Base-by-base conservation (phyloP, 1,140 invertebrate genomes). In the Hypothenemus hampei region DNA sequence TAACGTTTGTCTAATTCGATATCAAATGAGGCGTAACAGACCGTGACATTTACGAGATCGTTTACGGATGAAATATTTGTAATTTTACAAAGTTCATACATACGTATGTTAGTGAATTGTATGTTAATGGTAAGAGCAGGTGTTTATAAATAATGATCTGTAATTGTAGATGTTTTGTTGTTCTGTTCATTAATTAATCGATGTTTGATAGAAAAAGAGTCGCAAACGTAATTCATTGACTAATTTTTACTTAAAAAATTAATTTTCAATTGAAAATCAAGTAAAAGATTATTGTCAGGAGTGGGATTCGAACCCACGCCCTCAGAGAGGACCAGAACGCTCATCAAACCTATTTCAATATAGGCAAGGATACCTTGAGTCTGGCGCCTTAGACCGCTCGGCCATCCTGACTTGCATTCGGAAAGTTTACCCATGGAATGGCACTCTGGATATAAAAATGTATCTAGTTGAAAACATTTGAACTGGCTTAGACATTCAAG, bases 221-320 rank as follows among this genome's bases (percentile, higher is more conserved):
- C n/a, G n/a, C n/a, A n/a, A n/a, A n/a, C n/a, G n/a, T n/a, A n/a
- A n/a, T n/a, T n/a, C n/a, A n/a, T n/a, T n/a, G n/a, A n/a, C n/a
- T n/a, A n/a, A n/a, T n/a, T n/a, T n/a, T n/a, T 31, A 13, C 26
- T 1, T 31, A 31, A 31, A 3, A 31, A 31, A 2, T 1, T 31
- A 31, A 3, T 11, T 31, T 2, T 31, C 2, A n/a, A 7, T 29
- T 29, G n/a, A 29, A 10, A 37, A 37, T 37, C 6, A 37, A 37
- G 18, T 15, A 37, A 37, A 37, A 37, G 7, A 3, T 8, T n/a
- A n/a, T 15, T 86, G 84, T 86, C 84, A 86, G 84, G 83, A 87
- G 84, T 86, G 84, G 84, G 84, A 85, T 87, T 87, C 82, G 84
- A 87, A 86, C 84, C 84, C 84, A 86, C 84, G 84, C 84, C 84